phyloP scores from a whole-genome alignment of 2,113 vertebrate genomes.

The Antigone vipio region DNA sequence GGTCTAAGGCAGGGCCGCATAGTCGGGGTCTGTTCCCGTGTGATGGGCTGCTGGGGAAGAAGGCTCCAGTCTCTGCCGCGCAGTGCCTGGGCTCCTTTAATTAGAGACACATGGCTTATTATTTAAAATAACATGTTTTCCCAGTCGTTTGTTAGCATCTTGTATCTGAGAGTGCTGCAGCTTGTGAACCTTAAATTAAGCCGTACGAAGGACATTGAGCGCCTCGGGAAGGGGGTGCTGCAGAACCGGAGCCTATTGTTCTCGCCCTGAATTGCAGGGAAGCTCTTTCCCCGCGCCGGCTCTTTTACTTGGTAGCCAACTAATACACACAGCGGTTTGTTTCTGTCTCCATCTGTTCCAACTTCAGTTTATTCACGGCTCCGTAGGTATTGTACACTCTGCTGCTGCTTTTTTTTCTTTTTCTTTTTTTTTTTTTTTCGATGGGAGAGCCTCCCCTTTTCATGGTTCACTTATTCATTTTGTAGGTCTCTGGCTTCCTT shows the following conservation, averaged over 20 bases:
- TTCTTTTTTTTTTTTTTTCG: not conserved
- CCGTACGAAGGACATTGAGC: not conserved
- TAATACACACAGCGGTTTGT: not conserved
- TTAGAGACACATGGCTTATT: not conserved
- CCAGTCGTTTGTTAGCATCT: not conserved
- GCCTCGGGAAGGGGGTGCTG: conserved; percentile 1
- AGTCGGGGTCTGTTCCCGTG: fast-evolving
- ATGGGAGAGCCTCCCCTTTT: conserved; percentile 25
- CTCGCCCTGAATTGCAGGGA: not conserved
- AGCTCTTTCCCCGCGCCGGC: not conserved
- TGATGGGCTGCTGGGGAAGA: not conserved
- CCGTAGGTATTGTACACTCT: conserved; percentile 55
- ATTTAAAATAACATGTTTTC: not conserved
- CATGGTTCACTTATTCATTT: conserved; percentile 54
- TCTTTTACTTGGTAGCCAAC: conserved; percentile 30
- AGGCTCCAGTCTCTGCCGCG: not conserved
- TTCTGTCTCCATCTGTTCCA: conserved; percentile 62
- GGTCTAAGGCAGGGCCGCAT: not conserved
- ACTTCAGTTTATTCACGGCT: conserved; percentile 47
- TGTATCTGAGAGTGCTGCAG: not conserved
- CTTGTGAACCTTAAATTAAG: conserved; percentile 10
- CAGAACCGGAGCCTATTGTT: not conserved
- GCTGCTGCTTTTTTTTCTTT: not conserved
- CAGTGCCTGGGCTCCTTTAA: not conserved
- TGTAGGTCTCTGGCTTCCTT: conserved; percentile 40